Evolutionary conservation across 2,113 vertebrate genomes (phyloP).

Genomic region (Equus quagga): DNA sequence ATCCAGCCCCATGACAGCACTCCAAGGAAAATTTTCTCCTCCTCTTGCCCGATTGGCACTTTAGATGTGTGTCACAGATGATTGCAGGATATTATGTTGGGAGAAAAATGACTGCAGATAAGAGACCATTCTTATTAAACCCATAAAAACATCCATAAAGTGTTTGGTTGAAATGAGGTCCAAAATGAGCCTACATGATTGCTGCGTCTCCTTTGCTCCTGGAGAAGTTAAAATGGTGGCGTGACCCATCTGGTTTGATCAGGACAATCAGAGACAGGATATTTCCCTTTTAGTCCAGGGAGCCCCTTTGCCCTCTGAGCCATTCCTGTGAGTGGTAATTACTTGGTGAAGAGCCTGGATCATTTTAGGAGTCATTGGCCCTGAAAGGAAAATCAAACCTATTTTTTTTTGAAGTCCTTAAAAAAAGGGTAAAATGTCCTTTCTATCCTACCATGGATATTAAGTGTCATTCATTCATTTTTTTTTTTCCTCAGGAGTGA

Average conservation of each 20-base stretch:
- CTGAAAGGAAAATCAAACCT: not conserved
- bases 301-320: not conserved
- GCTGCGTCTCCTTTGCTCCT: not conserved
- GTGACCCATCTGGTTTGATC: not conserved
- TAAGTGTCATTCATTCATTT: conserved; percentile 57
- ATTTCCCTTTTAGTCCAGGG: not conserved
- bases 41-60: not conserved
- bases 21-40: not conserved
- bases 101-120: conserved; percentile 42
- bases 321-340: not conserved
- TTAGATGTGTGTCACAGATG: conserved; percentile 41
- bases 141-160: conserved; percentile 55
- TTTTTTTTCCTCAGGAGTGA: conserved; percentile 89
- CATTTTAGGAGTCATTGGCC: not conserved
- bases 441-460: not conserved
- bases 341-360: not conserved
- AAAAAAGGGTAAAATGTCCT: not conserved
- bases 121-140: conserved; percentile 48
- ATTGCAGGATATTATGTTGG: not conserved
- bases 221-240: accelerated
- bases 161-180: conserved; percentile 44
- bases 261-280: not conserved
- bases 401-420: not conserved
- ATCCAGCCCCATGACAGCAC: not conserved
- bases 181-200: not conserved